A percentile compares a stretch with the other conserved stretches of the same genome.
phyloP scores from a whole-genome alignment of 2,888 invertebrate species.

The Nezara viridula region DNA sequence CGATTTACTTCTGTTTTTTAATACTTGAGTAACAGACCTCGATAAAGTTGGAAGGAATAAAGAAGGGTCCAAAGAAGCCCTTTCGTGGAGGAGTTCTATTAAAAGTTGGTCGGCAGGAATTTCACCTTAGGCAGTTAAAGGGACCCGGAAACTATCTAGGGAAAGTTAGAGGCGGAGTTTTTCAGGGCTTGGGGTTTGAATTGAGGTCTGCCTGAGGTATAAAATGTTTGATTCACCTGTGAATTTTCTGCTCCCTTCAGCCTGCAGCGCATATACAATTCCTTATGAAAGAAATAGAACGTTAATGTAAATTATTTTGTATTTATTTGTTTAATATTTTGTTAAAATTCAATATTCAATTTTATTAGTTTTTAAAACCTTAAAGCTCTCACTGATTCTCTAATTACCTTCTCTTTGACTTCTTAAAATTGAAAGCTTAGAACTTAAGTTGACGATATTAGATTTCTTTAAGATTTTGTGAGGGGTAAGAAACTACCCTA shows the following conservation, averaged over 20 bases:
- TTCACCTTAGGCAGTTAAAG: conserved; percentile 30
- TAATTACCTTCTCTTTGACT: too few species aligned
- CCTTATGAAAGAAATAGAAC: too few species aligned
- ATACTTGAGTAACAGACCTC: not conserved
- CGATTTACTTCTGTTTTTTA: not conserved
- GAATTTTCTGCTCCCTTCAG: not conserved
- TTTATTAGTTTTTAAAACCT: too few species aligned
- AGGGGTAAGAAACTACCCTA: too few species aligned
- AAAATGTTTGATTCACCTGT: not conserved
- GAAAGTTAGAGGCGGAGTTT: not conserved
- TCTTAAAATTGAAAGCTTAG: too few species aligned
- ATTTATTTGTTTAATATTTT: too few species aligned
- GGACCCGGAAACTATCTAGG: not conserved
- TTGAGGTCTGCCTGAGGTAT: not conserved
- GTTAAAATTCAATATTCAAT: too few species aligned
- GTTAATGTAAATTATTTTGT: too few species aligned
- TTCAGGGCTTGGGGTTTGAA: not conserved
- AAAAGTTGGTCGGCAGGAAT: not conserved
- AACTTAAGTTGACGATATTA: too few species aligned
- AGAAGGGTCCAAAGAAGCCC: not conserved
- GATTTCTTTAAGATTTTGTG: too few species aligned
- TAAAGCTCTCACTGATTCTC: too few species aligned
- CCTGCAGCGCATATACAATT: too few species aligned
- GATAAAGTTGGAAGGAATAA: not conserved
- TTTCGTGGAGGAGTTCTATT: conserved; percentile 23